Evolutionary conservation across 1,140 invertebrate species (phyloP).

Genomic region (Bombus vancouverensis): DNA sequence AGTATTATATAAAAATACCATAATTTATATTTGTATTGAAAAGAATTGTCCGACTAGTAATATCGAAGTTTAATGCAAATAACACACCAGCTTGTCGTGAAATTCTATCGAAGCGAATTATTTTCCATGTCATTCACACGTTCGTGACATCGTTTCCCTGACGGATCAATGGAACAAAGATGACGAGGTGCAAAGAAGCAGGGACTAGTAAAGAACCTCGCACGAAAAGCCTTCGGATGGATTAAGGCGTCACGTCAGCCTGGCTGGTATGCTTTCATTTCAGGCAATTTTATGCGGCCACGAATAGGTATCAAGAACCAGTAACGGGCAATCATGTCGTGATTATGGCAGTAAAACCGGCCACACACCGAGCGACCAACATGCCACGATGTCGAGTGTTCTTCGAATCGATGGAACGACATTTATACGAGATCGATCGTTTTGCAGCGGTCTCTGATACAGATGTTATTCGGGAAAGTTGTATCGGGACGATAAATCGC

Average conservation of each 20-base stretch:
- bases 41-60: background rate
- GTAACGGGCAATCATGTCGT: slow-evolving; percentile 21
- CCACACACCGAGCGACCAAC: background rate
- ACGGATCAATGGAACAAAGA: background rate
- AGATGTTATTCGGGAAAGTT: background rate
- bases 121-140: background rate
- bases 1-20: background rate
- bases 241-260: slow-evolving; percentile 25
- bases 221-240: background rate
- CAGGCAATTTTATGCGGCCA: slow-evolving; percentile 26
- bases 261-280: slow-evolving; percentile 9
- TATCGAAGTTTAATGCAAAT: background rate
- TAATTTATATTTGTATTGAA: background rate
- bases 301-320: slow-evolving; percentile 18
- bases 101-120: background rate
- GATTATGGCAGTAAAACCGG: slow-evolving; percentile 23
- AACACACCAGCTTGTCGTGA: background rate
- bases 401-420: slow-evolving; percentile 7
- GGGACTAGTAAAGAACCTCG: background rate
- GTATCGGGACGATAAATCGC: slow-evolving; percentile 16
- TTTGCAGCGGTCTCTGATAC: slow-evolving; percentile 9
- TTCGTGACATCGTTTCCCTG: background rate
- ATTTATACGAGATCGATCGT: slow-evolving; percentile 30
- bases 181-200: background rate
- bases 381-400: background rate